Percentiles rank a stretch among this genome's conserved stretches.
Conservation (phyloP, 2,113 vertebrate species). For the Rana temporaria region DNA sequence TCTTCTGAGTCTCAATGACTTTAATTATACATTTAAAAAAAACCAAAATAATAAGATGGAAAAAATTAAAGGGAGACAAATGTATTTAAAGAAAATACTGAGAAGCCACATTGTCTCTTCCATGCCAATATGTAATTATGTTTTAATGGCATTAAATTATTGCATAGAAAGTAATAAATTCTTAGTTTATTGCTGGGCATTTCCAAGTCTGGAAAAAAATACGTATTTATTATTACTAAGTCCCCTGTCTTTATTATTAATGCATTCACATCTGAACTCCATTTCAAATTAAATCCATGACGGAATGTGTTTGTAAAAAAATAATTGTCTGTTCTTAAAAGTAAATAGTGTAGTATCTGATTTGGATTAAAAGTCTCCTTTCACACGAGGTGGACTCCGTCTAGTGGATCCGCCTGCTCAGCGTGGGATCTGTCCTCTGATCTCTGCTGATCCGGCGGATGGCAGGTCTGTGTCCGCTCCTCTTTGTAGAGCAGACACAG, state of each 20-base stretch:
- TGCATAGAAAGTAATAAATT: slow-evolving; percentile 24
- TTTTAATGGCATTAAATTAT: slow-evolving; percentile 27
- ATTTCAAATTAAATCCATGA: no score
- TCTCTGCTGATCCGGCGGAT: no score
- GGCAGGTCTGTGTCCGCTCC: no score
- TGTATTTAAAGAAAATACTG: background rate
- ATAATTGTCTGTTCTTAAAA: no score
- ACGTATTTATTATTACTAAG: background rate
- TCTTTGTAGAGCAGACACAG: no score
- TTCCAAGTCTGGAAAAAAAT: slow-evolving; percentile 14
- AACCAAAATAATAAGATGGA: background rate
- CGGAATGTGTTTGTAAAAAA: no score
- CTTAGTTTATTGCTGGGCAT: background rate
- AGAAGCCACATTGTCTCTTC: slow-evolving; percentile 20
- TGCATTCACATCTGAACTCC: background rate
- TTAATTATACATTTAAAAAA: slow-evolving; percentile 4
- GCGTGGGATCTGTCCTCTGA: no score
- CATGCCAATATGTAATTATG: slow-evolving; percentile 8
- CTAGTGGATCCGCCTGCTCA: no score
- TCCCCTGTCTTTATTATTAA: background rate
- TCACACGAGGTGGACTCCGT: no score
- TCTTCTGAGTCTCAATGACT: background rate
- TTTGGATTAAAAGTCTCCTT: no score
- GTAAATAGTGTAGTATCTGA: no score
- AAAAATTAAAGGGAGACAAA: slow-evolving; percentile 7